Evolutionary conservation across 2,113 vertebrate genomes (phyloP).

Genomic region (Coryphaenoides rupestris): DNA sequence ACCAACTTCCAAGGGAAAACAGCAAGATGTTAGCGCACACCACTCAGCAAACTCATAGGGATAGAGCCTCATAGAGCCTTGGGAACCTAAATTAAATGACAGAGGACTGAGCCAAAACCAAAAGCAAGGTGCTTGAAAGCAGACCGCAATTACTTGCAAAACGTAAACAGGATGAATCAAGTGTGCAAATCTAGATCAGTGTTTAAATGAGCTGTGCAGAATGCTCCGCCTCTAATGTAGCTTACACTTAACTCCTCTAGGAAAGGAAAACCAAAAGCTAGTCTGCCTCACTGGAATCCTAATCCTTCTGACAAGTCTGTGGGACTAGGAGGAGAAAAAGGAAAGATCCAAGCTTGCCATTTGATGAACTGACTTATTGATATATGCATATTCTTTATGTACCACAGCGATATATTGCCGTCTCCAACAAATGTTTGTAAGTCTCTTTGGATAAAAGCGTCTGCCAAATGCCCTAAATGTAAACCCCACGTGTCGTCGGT

Average conservation of each 20-base stretch:
- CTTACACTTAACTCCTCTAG: slow-evolving; percentile 23
- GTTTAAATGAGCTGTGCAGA: slow-evolving; percentile 37
- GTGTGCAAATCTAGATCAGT: slow-evolving; percentile 23
- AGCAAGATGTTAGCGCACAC: slow-evolving; percentile 33
- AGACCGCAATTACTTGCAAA: slow-evolving; percentile 60
- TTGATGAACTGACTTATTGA: slow-evolving; percentile 8
- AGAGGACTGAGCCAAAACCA: slow-evolving; percentile 42
- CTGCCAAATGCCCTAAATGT: no score
- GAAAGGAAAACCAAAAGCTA: slow-evolving; percentile 26
- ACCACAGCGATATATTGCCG: no score
- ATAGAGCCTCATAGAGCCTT: slow-evolving; percentile 40
- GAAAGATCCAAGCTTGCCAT: slow-evolving; percentile 6
- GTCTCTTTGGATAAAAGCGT: no score
- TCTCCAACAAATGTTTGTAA: no score
- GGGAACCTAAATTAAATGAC: slow-evolving; percentile 41
- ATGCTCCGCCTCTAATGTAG: slow-evolving; percentile 21
- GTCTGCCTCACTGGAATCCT: slow-evolving; percentile 5
- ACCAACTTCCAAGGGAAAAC: slow-evolving; percentile 51
- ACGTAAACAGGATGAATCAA: slow-evolving; percentile 61
- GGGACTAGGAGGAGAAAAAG: slow-evolving; percentile 8
- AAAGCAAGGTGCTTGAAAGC: slow-evolving; percentile 56
- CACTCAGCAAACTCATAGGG: slow-evolving; percentile 49
- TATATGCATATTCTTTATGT: no score
- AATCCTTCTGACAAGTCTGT: slow-evolving; percentile 1
- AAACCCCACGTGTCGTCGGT: no score